Evolutionary conservation across 2,113 vertebrate species (phyloP).

Genomic region (Misgurnus anguillicaudatus): DNA sequence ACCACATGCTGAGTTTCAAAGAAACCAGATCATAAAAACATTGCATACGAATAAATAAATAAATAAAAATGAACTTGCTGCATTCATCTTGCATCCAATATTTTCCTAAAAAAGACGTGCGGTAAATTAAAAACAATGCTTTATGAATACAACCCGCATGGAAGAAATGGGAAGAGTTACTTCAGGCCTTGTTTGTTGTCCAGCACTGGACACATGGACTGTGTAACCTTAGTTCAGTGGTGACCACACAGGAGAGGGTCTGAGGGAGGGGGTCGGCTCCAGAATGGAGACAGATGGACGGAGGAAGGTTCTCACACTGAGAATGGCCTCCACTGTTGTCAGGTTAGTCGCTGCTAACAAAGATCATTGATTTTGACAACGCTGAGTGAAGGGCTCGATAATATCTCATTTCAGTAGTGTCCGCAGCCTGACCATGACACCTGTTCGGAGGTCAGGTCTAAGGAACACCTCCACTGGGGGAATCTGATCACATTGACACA

Average conservation of each 20-base stretch:
- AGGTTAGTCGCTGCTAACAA: constrained; percentile 58
- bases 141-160: not conserved
- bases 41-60: not conserved
- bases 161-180: constrained; percentile 50
- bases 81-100: not conserved
- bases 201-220: constrained; percentile 67
- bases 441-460: constrained; percentile 68
- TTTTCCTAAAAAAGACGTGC: not conserved
- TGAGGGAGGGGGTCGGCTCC: constrained; percentile 54
- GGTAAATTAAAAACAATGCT: constrained; percentile 1
- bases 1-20: constrained; percentile 10
- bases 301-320: constrained; percentile 61
- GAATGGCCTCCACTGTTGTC: constrained; percentile 70
- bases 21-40: constrained; percentile 12
- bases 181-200: constrained; percentile 62
- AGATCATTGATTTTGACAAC: constrained; percentile 75
- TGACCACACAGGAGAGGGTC: constrained; percentile 70
- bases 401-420: constrained; percentile 72
- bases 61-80: not conserved
- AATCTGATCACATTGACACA: constrained; percentile 19
- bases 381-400: constrained; percentile 63
- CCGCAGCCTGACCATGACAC: constrained; percentile 67
- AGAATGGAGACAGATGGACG: constrained; percentile 75
- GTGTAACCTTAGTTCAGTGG: constrained; percentile 70
- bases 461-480: constrained; percentile 45